Conservation (phyloP, 2,113 vertebrate species). For the Actenoides lindsayi region DNA sequence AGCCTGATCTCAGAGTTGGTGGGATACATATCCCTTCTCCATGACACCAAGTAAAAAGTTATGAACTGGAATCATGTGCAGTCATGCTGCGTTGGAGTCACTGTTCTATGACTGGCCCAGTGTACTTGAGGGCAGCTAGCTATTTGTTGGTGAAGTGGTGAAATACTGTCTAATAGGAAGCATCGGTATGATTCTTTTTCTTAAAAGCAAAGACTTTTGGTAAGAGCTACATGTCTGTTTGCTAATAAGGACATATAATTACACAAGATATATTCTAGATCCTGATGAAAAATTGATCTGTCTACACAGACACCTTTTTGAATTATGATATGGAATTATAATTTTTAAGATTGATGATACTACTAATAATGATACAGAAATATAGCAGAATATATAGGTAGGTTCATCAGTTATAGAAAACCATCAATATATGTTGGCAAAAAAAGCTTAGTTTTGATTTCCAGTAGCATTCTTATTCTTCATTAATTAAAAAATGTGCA, state of each 20-base stretch:
- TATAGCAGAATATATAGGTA: neutral
- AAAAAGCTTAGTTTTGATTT: neutral
- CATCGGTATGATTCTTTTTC: neutral
- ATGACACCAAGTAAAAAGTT: fast-evolving
- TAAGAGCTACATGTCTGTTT: neutral
- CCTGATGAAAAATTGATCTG: neutral
- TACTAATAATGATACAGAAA: neutral
- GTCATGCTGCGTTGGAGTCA: fast-evolving
- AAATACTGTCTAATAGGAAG: neutral
- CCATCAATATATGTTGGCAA: neutral
- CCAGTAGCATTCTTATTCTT: neutral
- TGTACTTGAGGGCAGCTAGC: neutral
- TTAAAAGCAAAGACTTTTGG: neutral
- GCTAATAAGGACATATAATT: neutral
- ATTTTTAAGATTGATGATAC: neutral
- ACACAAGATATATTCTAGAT: neutral
- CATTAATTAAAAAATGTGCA: neutral
- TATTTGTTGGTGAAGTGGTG: neutral
- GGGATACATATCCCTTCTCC: neutral
- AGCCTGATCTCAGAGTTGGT: neutral
- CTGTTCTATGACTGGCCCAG: neutral
- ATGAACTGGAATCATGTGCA: neutral
- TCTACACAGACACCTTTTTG: neutral
- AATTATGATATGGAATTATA: neutral
- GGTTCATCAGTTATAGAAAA: neutral